These are phyloP conservation scores for Irena cyanogastra DNA, from an alignment of 2,113 vertebrate species.

Conservation along the genomic window DNA sequence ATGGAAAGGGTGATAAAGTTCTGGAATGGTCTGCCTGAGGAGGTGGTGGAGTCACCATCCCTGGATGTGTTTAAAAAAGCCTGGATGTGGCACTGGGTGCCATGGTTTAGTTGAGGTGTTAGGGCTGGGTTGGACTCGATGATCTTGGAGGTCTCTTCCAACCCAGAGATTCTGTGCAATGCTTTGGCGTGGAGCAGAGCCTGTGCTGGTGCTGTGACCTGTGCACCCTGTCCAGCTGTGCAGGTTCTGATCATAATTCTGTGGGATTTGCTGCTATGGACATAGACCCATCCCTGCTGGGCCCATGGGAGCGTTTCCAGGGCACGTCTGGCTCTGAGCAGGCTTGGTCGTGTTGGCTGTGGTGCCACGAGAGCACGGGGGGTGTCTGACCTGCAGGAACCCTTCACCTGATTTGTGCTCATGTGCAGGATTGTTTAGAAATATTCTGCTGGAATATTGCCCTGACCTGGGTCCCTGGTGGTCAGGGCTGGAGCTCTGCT, in stretches of 20 bases:
- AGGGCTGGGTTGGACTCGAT: too few species aligned
- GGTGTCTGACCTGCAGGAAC: not conserved
- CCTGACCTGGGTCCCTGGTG: rapidly evolving
- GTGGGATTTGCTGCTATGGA: not conserved
- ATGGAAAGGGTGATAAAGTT: too few species aligned
- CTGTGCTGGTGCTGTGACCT: not conserved
- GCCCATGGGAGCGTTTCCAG: not conserved
- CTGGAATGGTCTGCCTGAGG: too few species aligned
- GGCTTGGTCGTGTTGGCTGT: not conserved
- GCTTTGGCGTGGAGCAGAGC: not conserved
- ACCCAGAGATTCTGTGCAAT: too few species aligned
- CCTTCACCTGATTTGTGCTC: not conserved
- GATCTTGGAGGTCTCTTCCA: too few species aligned
- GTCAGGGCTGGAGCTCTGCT: not conserved
- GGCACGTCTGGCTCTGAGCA: not conserved
- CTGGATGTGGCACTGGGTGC: too few species aligned
- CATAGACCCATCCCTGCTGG: too few species aligned
- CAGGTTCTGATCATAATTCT: not conserved
- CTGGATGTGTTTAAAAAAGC: too few species aligned
- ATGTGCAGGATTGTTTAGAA: not conserved
- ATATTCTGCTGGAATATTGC: too few species aligned
- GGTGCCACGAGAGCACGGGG: not conserved
- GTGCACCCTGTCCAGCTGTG: not conserved
- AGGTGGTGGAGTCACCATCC: too few species aligned
- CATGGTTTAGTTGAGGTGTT: too few species aligned